These are phyloP conservation scores for Dolichomitus sp. DNA, from an alignment of 2,888 invertebrate species.

Conservation along the genomic window DNA sequence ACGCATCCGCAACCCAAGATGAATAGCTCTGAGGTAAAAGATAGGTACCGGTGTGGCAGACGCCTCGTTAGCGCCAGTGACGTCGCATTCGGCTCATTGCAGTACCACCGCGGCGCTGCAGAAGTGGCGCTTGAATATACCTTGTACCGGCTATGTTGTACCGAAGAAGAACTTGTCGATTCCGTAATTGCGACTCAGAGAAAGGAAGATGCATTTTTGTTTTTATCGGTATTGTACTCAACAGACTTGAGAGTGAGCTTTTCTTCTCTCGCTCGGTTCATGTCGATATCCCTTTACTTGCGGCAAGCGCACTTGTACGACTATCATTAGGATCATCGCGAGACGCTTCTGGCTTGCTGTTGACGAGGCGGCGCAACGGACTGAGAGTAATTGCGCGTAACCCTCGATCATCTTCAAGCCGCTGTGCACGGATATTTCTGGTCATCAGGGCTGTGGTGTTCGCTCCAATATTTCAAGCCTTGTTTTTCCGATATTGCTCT, in stretches of 20 bases:
- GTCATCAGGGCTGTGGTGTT: conserved; percentile 41
- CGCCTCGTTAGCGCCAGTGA: conserved; percentile 66
- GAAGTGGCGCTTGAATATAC: not conserved
- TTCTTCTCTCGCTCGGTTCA: conserved; percentile 23
- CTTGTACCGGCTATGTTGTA: conserved; percentile 19
- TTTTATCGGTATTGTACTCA: conserved; percentile 12
- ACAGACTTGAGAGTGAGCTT: conserved; percentile 15
- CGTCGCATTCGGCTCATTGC: conserved; percentile 56
- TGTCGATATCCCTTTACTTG: conserved; percentile 13
- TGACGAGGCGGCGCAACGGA: conserved; percentile 58
- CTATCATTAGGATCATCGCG: conserved; percentile 75
- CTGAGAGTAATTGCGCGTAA: conserved; percentile 61
- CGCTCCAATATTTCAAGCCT: conserved; percentile 15
- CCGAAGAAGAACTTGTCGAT: conserved; percentile 60
- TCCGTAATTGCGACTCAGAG: conserved; percentile 65
- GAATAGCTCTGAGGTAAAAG: not conserved
- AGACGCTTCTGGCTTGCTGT: conserved; percentile 65
- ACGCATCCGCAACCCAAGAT: not conserved
- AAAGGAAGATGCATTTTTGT: conserved; percentile 44
- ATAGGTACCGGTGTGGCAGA: not conserved
- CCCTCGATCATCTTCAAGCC: conserved; percentile 42
- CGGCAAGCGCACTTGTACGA: conserved; percentile 45
- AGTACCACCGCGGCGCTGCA: not conserved
- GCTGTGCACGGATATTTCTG: conserved; percentile 26
- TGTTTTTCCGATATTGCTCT: not conserved